phyloP scores from a whole-genome alignment of 2,113 vertebrate species.

The Bubalus kerabau region DNA sequence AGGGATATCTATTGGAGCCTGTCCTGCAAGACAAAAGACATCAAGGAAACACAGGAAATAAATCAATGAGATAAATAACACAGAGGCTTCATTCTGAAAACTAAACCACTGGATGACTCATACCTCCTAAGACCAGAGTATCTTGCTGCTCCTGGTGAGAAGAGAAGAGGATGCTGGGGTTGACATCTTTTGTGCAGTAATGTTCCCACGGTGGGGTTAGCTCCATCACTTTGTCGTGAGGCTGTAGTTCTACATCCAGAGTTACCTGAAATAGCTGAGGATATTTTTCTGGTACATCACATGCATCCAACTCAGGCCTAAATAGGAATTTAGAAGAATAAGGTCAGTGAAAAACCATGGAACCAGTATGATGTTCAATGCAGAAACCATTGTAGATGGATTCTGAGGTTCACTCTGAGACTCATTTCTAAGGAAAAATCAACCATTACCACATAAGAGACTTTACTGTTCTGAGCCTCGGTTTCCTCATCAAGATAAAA shows the following conservation, averaged over 20 bases:
- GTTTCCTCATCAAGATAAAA: not conserved
- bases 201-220: constrained; percentile 98
- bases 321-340: constrained; percentile 1
- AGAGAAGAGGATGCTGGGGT: constrained; percentile 93
- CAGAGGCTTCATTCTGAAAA: not conserved
- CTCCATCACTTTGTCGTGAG: constrained; percentile 91
- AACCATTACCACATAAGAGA: not conserved
- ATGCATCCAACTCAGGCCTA: constrained; percentile 96
- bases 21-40: constrained; percentile 77
- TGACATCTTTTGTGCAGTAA: constrained; percentile 94
- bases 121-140: constrained; percentile 90
- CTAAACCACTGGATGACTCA: not conserved
- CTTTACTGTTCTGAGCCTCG: not conserved
- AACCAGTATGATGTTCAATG: not conserved
- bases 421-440: not conserved
- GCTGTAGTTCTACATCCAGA: constrained; percentile 93
- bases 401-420: not conserved
- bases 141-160: constrained; percentile 96
- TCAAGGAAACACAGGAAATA: not conserved
- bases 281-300: constrained; percentile 97
- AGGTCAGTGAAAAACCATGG: not conserved
- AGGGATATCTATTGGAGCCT: constrained; percentile 74
- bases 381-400: not conserved
- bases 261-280: constrained; percentile 96
- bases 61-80: not conserved